Conservation (phyloP, 2,797 vertebrate genomes). For the Monodelphis domestica region DNA sequence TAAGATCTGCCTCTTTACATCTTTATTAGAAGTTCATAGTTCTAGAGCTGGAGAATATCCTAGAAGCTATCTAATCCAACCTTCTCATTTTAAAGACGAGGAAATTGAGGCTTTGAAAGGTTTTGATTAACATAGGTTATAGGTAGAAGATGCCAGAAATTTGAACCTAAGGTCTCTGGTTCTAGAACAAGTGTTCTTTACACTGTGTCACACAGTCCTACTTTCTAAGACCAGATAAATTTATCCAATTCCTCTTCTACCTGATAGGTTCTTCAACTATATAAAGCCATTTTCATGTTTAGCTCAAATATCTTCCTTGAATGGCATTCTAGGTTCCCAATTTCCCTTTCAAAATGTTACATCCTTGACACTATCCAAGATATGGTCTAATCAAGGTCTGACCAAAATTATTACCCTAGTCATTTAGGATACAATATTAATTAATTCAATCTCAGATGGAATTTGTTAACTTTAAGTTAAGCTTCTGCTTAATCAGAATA, state of each 20-base stretch:
- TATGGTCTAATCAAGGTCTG: neutral
- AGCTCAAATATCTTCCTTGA: neutral
- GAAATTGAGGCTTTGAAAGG: neutral
- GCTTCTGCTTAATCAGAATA: no score
- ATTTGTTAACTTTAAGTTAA: no score
- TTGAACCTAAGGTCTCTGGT: neutral
- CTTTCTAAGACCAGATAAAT: neutral
- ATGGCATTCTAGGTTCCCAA: neutral
- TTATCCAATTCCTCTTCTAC: neutral
- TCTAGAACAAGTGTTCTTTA: neutral
- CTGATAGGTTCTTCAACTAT: neutral
- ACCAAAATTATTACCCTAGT: no score
- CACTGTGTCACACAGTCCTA: neutral
- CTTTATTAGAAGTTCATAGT: neutral
- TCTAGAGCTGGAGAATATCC: neutral
- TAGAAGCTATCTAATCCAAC: neutral
- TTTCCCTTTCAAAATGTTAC: neutral
- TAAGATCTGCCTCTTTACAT: neutral
- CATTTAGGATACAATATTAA: no score
- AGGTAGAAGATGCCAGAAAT: neutral
- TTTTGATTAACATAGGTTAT: neutral
- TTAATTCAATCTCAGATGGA: no score
- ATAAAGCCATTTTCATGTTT: neutral
- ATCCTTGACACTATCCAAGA: neutral
- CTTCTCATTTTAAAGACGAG: neutral